phyloP scores from a whole-genome alignment of 2,888 invertebrate species.

The Lepidocyrtoides sp. region DNA sequence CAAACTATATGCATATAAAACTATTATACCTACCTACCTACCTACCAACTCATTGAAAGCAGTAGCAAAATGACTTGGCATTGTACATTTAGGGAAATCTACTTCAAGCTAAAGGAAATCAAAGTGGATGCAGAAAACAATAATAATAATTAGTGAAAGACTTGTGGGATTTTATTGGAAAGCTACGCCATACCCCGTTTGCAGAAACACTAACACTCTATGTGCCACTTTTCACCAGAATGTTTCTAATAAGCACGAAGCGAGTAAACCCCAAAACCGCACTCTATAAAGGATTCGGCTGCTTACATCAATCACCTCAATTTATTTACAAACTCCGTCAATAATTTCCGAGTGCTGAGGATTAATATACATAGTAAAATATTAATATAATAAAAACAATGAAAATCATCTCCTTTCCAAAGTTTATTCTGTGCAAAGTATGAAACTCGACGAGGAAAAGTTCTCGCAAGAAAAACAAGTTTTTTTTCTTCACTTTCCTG shows the following conservation, averaged over 20 bases:
- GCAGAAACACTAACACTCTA: no score
- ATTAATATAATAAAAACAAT: no score
- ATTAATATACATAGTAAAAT: no score
- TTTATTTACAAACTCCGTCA: constrained; percentile 18
- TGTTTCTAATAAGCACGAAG: constrained; percentile 16
- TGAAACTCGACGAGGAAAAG: constrained; percentile 18
- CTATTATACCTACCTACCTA: not conserved
- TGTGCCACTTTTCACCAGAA: not conserved
- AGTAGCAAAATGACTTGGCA: not conserved
- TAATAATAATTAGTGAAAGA: constrained; percentile 39
- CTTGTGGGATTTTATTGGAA: constrained; percentile 42
- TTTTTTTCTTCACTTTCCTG: constrained; percentile 14
- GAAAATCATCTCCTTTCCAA: not conserved
- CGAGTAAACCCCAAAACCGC: constrained; percentile 15
- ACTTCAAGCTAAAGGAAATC: not conserved
- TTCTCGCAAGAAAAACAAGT: constrained; percentile 15
- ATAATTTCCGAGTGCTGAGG: not conserved
- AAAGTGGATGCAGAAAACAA: not conserved
- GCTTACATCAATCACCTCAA: constrained; percentile 50
- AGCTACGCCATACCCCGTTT: not conserved
- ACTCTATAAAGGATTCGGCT: constrained; percentile 42
- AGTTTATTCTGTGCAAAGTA: not conserved
- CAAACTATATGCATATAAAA: no score
- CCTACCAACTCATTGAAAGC: not conserved
- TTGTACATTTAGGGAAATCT: not conserved